phyloP scores from a whole-genome alignment of 2,113 vertebrate genomes.

The Australoheros scitulus region DNA sequence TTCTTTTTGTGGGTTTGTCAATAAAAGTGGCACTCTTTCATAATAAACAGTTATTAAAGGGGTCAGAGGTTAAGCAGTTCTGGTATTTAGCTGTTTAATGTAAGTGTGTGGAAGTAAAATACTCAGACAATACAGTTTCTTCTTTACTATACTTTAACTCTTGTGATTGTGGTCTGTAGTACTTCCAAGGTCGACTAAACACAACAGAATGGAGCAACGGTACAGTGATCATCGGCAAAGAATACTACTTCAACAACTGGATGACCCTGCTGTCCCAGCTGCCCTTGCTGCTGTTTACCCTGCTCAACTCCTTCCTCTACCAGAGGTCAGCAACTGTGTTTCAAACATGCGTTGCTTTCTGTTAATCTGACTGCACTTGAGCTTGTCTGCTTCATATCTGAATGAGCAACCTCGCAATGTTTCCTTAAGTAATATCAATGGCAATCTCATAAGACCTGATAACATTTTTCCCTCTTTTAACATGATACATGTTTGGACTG shows the following conservation, averaged over 20 bases:
- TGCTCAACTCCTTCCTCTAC: conserved; percentile 91
- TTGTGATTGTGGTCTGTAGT: conserved; percentile 69
- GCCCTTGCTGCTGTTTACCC: conserved; percentile 88
- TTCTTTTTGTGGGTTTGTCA: too few species aligned
- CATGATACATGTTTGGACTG: background rate
- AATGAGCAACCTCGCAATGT: background rate
- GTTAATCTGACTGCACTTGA: background rate
- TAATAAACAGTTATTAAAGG: too few species aligned
- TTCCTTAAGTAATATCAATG: background rate
- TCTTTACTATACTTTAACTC: background rate
- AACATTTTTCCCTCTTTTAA: background rate
- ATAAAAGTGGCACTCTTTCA: too few species aligned
- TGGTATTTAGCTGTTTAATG: too few species aligned
- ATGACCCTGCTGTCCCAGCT: conserved; percentile 90
- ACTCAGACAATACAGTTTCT: too few species aligned
- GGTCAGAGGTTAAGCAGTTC: too few species aligned
- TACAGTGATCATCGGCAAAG: conserved; percentile 40
- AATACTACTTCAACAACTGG: conserved; percentile 91
- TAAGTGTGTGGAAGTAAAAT: too few species aligned
- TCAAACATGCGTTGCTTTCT: background rate
- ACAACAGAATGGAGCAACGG: conserved; percentile 57
- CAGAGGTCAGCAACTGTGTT: conserved; percentile 78
- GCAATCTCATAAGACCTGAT: background rate
- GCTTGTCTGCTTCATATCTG: background rate
- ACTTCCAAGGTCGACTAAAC: conserved; percentile 84